These are phyloP conservation scores for Andrena chrysosceles DNA, from an alignment of 2,888 invertebrate genomes.

Conservation along the genomic window DNA sequence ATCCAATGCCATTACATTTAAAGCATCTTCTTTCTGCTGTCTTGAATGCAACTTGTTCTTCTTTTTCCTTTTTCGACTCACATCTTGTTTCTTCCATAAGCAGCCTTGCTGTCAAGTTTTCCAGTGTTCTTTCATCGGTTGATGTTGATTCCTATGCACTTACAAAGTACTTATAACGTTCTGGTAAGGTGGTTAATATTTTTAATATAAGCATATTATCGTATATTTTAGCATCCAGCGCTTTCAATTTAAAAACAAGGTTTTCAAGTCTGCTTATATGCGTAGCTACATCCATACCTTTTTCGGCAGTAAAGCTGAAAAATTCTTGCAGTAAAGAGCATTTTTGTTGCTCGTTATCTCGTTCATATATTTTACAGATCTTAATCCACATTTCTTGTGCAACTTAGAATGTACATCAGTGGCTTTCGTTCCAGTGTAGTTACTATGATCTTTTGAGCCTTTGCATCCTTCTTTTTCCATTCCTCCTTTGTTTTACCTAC, in stretches of 20 bases:
- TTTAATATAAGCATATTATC: conserved; percentile 1
- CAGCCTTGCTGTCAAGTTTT: not conserved
- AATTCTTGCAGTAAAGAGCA: conserved; percentile 13
- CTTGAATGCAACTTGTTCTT: not conserved
- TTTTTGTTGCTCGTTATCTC: conserved; percentile 5
- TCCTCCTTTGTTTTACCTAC: not conserved
- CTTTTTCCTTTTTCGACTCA: not conserved
- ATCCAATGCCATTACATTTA: not conserved
- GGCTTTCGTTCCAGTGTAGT: conserved; percentile 41
- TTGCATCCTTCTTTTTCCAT: conserved; percentile 38
- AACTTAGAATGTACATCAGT: conserved; percentile 40
- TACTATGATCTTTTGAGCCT: conserved; percentile 30
- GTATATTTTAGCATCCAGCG: not conserved
- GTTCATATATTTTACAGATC: conserved; percentile 36
- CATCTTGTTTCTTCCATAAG: not conserved
- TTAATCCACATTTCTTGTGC: conserved; percentile 53
- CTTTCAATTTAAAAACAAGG: not conserved
- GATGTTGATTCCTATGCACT: conserved; percentile 8
- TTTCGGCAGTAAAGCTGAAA: not conserved
- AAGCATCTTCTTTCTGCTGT: not conserved
- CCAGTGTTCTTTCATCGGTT: not conserved
- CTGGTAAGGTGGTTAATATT: conserved; percentile 1
- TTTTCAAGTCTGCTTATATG: not conserved
- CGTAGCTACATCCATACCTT: not conserved
- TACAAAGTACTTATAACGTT: not conserved